Percentiles rank a stretch among this genome's conserved stretches.
Evolutionary conservation across 2,888 invertebrate species (phyloP).

Genomic region (Oscheius sp.): DNA sequence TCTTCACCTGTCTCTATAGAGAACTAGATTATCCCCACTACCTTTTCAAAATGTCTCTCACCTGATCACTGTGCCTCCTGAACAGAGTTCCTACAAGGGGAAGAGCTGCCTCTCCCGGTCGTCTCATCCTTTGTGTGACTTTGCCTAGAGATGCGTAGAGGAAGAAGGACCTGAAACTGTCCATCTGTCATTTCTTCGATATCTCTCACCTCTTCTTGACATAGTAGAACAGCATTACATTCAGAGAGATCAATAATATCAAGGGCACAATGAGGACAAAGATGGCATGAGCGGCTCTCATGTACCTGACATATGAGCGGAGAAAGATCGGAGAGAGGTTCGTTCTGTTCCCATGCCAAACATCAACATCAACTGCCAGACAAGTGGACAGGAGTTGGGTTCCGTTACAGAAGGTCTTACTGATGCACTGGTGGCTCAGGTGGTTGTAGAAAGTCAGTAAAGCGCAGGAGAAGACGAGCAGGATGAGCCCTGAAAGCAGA

Average conservation of each 20-base stretch:
- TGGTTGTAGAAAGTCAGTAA: slow-evolving; percentile 66
- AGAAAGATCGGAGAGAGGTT: slow-evolving; percentile 57
- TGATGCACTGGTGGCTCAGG: slow-evolving; percentile 62
- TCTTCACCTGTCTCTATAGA: background rate
- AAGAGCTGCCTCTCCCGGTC: slow-evolving; percentile 48
- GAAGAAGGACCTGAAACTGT: slow-evolving; percentile 45
- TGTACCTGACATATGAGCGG: slow-evolving; percentile 58
- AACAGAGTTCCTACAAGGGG: slow-evolving; percentile 54
- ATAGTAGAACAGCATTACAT: slow-evolving; percentile 55
- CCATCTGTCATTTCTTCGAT: background rate
- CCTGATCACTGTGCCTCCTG: slow-evolving; percentile 57
- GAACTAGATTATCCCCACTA: background rate
- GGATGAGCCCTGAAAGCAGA: slow-evolving; percentile 38
- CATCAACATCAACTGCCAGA: slow-evolving; percentile 55
- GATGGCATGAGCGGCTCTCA: slow-evolving; percentile 62
- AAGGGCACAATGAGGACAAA: slow-evolving; percentile 64
- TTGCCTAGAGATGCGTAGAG: slow-evolving; percentile 54
- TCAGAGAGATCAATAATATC: slow-evolving; percentile 56
- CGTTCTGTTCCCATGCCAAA: slow-evolving; percentile 67
- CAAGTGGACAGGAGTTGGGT: slow-evolving; percentile 64
- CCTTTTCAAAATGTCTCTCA: slow-evolving; percentile 9
- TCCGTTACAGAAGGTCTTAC: slow-evolving; percentile 62
- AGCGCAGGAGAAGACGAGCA: slow-evolving; percentile 50
- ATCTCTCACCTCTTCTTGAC: slow-evolving; percentile 52
- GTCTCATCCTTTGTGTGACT: slow-evolving; percentile 47